A percentile compares a stretch with the other conserved stretches of the same genome.
phyloP scores from a whole-genome alignment of 2,797 vertebrate species.

The Poeciliopsis infans region DNA sequence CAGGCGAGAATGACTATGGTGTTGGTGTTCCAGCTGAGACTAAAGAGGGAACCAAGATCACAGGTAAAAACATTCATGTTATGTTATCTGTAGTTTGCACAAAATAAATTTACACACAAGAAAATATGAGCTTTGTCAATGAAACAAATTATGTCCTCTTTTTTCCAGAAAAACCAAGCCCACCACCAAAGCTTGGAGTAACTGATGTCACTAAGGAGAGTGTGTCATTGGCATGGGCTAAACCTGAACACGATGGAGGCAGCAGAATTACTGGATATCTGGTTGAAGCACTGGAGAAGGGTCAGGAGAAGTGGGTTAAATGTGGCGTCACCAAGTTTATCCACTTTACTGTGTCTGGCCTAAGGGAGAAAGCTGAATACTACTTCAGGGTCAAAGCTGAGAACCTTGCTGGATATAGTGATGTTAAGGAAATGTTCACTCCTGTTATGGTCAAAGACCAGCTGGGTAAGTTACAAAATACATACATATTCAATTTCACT shows the following conservation, averaged over 20 bases:
- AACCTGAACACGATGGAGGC: conserved; percentile 97
- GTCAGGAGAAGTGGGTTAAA: conserved; percentile 95
- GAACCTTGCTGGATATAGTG: conserved; percentile 95
- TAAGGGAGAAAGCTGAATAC: conserved; percentile 93
- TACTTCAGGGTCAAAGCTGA: conserved; percentile 96
- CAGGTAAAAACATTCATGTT: conserved; percentile 84
- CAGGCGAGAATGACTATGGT: conserved; percentile 96
- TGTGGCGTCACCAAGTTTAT: conserved; percentile 91
- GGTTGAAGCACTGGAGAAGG: conserved; percentile 93
- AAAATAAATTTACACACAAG: neutral
- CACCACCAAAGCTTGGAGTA: conserved; percentile 92
- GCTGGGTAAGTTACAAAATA: conserved; percentile 81
- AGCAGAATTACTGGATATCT: conserved; percentile 92
- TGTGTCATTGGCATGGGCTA: conserved; percentile 91
- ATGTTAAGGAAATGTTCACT: conserved; percentile 88
- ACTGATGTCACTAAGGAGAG: conserved; percentile 92
- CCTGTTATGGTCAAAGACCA: conserved; percentile 94
- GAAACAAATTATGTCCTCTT: conserved; percentile 29
- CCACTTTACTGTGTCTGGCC: conserved; percentile 86
- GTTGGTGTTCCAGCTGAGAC: conserved; percentile 89
- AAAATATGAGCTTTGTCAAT: conserved; percentile 1
- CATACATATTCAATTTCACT: conserved; percentile 2
- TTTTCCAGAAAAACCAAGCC: conserved; percentile 94
- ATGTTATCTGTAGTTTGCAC: conserved; percentile 29
- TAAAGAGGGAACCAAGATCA: conserved; percentile 95